These are phyloP conservation scores for Drosophila recens DNA, from an alignment of 2,888 invertebrate species.

Conservation along the genomic window DNA sequence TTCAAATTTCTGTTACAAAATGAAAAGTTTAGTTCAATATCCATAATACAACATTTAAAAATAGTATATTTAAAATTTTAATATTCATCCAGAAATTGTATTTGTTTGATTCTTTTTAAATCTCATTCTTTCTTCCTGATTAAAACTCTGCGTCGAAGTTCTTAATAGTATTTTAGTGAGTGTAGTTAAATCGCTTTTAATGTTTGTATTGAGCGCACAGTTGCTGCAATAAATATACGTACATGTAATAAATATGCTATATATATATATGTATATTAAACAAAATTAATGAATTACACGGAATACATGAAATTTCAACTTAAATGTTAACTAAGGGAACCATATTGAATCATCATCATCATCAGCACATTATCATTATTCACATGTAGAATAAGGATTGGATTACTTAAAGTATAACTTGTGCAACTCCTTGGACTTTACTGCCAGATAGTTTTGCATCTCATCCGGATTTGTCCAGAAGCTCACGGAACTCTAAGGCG, in stretches of 20 bases:
- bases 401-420: constrained; percentile 83
- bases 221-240: constrained; percentile 50
- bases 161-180: constrained; percentile 24
- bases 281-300: constrained; percentile 14
- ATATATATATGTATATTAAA: constrained; percentile 9
- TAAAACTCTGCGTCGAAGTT: constrained; percentile 2
- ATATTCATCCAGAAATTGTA: neutral
- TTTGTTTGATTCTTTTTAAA: neutral
- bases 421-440: constrained; percentile 86
- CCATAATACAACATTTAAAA: neutral
- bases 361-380: neutral
- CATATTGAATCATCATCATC: neutral
- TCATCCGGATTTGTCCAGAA: constrained; percentile 89
- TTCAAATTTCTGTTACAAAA: no score
- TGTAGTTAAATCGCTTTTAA: constrained; percentile 45
- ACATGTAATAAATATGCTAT: constrained; percentile 23
- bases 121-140: neutral
- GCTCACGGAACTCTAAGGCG: constrained; percentile 85
- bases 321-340: constrained; percentile 16
- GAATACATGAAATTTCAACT: constrained; percentile 25
- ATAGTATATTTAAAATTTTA: neutral
- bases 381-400: neutral
- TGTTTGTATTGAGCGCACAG: constrained; percentile 50
- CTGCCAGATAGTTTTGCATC: constrained; percentile 88
- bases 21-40: no score